Base-by-base conservation (phyloP, 2,113 vertebrate genomes). In the Aramus guarauna region DNA sequence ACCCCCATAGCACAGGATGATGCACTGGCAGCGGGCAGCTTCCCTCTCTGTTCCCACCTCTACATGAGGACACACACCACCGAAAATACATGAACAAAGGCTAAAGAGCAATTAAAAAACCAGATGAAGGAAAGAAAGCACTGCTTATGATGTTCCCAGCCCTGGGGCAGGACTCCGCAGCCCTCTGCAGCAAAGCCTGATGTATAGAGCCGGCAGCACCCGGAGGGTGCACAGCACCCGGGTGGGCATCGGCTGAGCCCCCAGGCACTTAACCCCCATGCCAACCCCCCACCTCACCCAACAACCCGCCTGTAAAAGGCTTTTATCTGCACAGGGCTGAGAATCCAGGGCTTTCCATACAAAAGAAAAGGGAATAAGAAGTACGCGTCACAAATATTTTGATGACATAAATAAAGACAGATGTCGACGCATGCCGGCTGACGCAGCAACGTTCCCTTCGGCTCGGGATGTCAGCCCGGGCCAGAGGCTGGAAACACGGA, bases 351-450 rank as follows among this genome's bases (percentile, higher is more conserved):
- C 30, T 67, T 58, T 11, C 53, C 36, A 5, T 24, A 4, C 43
- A 47, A 32, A 55, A 27, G 20, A 11, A 41, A 67, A 22, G 24
- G 60, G 27, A 43, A 9, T 50, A 29, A 55, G 67, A 60, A 34
- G 15, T 4, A 6, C 2, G 9, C 37, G 12, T 11, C 39, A 15
- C 47, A 12, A 15, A 12, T 26, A 8, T 12, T 11, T 22, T 15
- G 6, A 30, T 41, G 67, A 5, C 53, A 5, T 11, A 23, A 29
- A 24, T 21, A 45, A 63, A 21, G 4, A 16, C 7, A 9, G 80
- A 6, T 36, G 5, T 10, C n/a, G 4, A 1, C 0, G 34, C 2
- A 6, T 1, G 1, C 10, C 4, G 0, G 27, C 1, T 39, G 30
- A 11, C 13, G 2, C 52, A 4, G 47, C 47, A 32, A 18, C 36